Base-by-base conservation (phyloP, 2,797 vertebrate genomes). In the Rallus crepitans region DNA sequence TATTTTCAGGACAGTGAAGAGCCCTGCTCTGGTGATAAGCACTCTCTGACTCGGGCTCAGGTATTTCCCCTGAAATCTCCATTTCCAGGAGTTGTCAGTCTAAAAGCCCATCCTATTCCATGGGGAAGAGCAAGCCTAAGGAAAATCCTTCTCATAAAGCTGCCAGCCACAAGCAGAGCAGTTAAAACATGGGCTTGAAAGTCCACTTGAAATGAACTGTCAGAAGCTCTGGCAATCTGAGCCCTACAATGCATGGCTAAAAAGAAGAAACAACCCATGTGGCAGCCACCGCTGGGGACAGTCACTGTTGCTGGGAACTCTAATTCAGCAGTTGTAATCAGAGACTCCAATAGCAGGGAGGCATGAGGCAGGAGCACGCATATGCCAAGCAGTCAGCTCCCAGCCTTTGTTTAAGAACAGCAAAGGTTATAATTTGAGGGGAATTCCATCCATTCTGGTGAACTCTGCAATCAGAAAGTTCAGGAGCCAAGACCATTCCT, bases 1-100 rank as follows among this genome's bases (percentile, higher is more conserved):
- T 89, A 68, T 84, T 96, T 93, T 94, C 78, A 90, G 89, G 90
- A 90, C 60, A 87, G 81, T n/a, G 90, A 96, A 95, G 96, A 78
- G 77, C 81, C 83, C 88, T 76, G 17, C 56, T 95, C 69, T 69
- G 69, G 53, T 72, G 87, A 50, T 90, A 88, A 92, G 16, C 18
- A 52, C 72, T 78, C 52, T 55, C 65, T 86, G 86, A 90, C 52
- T 23, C 1, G 31, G 73, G 61, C 57, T 77, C 88, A 90, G 81
- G 95, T 95, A 82, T 53, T 91, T 87, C 64, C 83, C 81, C 64
- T 10, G 18, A 82, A 87, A 94, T 71, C 73, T 91, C 35, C 48
- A 31, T 27, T 91, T 89, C 33, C 25, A 91, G 55, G 16, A 55
- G 59, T 31, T 59, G 37, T 50, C 84, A 92, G 48, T 85, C 45